Conservation (phyloP, 2,888 invertebrate species). For the Melanostoma mellinum region DNA sequence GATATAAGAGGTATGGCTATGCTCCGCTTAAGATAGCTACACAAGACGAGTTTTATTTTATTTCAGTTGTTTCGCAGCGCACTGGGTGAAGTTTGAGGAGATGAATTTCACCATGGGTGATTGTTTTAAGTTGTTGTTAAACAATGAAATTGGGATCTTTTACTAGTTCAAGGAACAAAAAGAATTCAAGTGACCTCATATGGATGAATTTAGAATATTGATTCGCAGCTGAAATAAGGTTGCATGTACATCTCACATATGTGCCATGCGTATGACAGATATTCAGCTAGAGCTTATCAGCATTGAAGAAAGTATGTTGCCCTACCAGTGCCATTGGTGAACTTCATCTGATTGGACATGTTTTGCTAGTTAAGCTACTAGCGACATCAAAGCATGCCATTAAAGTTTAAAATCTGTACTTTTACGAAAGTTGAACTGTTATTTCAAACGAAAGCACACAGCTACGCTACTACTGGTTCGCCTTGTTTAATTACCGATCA, state of each 20-base stretch:
- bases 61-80: not conserved
- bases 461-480: conserved; percentile 54
- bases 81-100: not conserved
- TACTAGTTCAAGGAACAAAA: no score
- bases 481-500: conserved; percentile 65
- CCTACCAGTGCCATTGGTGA: not conserved
- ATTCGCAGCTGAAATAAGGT: no score
- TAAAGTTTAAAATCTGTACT: conserved; percentile 32
- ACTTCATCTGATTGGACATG: conserved; percentile 18
- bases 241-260: no score
- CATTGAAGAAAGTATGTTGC: no score
- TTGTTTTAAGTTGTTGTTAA: not conserved
- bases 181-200: no score
- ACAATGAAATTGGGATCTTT: no score
- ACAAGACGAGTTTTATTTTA: not conserved
- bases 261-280: no score
- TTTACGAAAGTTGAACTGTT: conserved; percentile 61
- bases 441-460: conserved; percentile 3
- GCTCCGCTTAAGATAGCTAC: conserved; percentile 55
- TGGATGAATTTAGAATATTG: no score
- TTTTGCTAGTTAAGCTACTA: not conserved
- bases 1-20: conserved; percentile 65
- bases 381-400: conserved; percentile 46
- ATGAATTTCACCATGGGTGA: conserved; percentile 5
- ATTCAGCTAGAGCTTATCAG: no score